Conservation (phyloP, 2,797 vertebrate species). For the Micropoecilia bifurca region DNA sequence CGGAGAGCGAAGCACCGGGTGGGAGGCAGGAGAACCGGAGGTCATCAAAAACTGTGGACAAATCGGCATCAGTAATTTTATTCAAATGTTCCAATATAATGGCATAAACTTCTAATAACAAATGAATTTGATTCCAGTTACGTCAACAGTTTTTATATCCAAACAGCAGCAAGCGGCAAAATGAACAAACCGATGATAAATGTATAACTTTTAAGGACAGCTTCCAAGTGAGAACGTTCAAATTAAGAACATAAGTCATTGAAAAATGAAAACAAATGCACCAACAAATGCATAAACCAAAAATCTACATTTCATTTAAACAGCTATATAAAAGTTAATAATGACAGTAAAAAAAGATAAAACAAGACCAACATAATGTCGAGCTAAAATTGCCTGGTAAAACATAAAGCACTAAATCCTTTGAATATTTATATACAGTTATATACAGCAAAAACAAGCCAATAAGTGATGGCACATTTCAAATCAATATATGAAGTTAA, state of each 20-base stretch:
- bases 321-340: neutral
- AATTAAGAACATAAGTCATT: neutral
- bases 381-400: neutral
- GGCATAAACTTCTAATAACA: neutral
- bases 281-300: neutral
- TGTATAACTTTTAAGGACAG: neutral
- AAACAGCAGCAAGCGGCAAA: neutral
- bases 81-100: neutral
- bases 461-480: neutral
- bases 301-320: neutral
- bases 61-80: neutral
- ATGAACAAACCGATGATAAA: neutral
- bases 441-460: neutral
- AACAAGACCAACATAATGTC: neutral
- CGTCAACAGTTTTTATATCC: neutral
- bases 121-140: neutral
- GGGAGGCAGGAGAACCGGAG: conserved; percentile 86
- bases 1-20: conserved; percentile 89
- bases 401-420: neutral
- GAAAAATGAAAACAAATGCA: neutral
- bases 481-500: neutral
- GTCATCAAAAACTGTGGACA: conserved; percentile 89
- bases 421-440: neutral
- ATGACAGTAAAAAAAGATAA: neutral
- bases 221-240: neutral